Percentiles rank a stretch among this genome's conserved stretches.
Conservation (phyloP, 2,113 vertebrate species). For the Ranitomeya imitator region DNA sequence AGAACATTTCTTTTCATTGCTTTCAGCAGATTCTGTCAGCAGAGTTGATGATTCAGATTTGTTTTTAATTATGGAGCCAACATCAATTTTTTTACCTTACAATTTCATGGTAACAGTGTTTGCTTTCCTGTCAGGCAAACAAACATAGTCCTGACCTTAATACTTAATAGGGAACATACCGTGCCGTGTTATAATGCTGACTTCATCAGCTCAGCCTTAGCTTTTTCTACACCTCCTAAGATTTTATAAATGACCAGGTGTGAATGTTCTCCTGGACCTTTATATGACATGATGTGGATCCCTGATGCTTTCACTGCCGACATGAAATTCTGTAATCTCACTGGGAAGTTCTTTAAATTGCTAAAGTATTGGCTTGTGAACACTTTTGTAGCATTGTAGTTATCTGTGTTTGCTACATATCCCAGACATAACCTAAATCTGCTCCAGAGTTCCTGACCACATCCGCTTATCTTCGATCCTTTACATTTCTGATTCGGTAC, state of each 20-base stretch:
- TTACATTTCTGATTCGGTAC: neutral
- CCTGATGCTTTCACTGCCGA: neutral
- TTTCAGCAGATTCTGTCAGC: neutral
- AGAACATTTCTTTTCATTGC: neutral
- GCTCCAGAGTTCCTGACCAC: neutral
- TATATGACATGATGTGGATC: neutral
- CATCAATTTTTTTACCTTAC: neutral
- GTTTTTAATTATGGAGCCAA: conserved; percentile 1
- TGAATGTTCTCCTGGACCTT: neutral
- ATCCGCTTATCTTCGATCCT: neutral
- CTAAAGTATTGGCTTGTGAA: neutral
- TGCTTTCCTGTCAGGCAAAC: neutral
- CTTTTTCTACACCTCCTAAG: neutral
- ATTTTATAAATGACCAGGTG: neutral
- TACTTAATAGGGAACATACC: neutral
- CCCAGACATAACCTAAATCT: neutral
- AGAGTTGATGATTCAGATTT: neutral
- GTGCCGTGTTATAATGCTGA: neutral
- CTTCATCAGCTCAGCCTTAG: neutral
- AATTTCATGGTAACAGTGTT: neutral
- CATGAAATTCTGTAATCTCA: neutral
- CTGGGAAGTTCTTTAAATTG: neutral
- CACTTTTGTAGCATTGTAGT: neutral
- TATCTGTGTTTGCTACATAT: neutral
- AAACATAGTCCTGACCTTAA: neutral